These are phyloP conservation scores for Holotrichia oblita DNA, from an alignment of 1,140 invertebrate genomes.

Conservation along the genomic window DNA sequence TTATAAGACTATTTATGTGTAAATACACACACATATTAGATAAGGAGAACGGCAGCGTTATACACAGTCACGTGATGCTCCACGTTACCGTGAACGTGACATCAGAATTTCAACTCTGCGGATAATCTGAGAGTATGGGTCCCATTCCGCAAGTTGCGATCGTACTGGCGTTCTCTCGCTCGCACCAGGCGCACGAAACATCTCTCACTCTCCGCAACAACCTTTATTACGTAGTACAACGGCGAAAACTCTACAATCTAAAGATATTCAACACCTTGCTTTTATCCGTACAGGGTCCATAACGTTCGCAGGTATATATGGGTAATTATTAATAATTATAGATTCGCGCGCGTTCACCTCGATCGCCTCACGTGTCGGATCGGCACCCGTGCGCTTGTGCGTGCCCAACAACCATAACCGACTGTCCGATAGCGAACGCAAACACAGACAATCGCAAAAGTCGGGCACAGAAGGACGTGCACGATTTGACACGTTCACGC, in stretches of 20 bases:
- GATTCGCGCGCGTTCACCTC: not conserved
- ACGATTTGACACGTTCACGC: not conserved
- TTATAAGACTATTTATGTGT: too few relatives aligned
- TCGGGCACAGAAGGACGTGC: not conserved
- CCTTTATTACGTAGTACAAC: not conserved
- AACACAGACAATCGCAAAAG: not conserved
- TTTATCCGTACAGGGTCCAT: not conserved
- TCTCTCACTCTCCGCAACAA: slow-evolving; percentile 7
- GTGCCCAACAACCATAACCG: not conserved
- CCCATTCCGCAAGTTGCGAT: not conserved
- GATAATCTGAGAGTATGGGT: too few relatives aligned
- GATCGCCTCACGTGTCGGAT: slow-evolving; percentile 20
- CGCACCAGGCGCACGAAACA: not conserved
- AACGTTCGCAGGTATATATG: not conserved
- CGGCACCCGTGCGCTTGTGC: not conserved
- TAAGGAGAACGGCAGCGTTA: not conserved
- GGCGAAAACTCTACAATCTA: too few relatives aligned
- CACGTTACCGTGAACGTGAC: slow-evolving; percentile 42
- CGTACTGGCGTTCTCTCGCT: not conserved
- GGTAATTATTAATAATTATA: too few relatives aligned
- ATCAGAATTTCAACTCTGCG: slow-evolving; percentile 13
- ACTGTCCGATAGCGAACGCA: not conserved
- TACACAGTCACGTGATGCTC: slow-evolving; percentile 38
- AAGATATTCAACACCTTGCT: not conserved
- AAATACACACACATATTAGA: not conserved